Evolutionary conservation across 2,888 invertebrate genomes (phyloP), one percentile per base, ranked within the genome.

Genomic region (Eristalinus aeneus): DNA sequence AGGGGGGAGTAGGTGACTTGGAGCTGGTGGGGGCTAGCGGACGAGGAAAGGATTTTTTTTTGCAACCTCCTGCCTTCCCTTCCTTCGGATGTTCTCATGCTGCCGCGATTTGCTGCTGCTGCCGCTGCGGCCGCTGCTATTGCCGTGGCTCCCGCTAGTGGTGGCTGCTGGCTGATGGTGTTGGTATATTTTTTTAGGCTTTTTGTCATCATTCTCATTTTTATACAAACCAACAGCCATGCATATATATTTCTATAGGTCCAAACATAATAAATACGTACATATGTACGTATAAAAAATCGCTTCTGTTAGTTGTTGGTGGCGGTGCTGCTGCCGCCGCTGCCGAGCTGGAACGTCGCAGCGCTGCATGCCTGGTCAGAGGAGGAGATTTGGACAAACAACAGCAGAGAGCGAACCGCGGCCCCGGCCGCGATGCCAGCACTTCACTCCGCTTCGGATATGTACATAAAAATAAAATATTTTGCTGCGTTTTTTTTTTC

Each of bases 121-220:
- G 82, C 68, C 78, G 78, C 75, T 86, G 89, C 69, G 88, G 88
- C 63, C 79, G 80, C 73, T 75, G 81, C 72, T 81, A 81, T 68
- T 85, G 89, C 80, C 88, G 88, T 77, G 72, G 67, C 88, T 85
- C 84, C 86, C 88, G 89, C 87, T 85, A 80, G 73, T 84, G 88
- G 88, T 78, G 65, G 72, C 72, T 56, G 56, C 60, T 79, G 72
- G 46, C 46, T 46, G 46, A 46, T 46, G 46, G 46, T 46, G 46
- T 46, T 46, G 46, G 46, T 53, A 58, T 64, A 71, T 88, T 82
- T 83, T 79, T 86, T 78, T 74, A 82, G 86, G 81, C 82, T 86
- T 86, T 86, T 86, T 86, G 81, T 86, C 81, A 86, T 86, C 81
- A 78, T 86, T 86, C 76, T 86, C 64, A 78, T 78, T 82, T 86